Evolutionary conservation across 2,113 vertebrate species (phyloP).

Genomic region (Archocentrus centrarchus): DNA sequence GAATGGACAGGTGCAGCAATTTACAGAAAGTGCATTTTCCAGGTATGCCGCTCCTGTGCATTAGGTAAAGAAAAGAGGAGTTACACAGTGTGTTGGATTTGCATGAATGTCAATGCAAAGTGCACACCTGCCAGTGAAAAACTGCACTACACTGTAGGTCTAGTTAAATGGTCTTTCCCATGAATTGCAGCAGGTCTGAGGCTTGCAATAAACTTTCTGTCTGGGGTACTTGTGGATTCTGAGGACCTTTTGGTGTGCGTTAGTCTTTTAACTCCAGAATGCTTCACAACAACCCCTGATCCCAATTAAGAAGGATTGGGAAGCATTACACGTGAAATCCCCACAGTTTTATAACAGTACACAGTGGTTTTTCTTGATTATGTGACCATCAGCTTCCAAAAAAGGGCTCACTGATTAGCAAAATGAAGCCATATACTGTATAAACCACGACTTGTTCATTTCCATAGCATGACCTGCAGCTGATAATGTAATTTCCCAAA

Average conservation of each 20-base stretch:
- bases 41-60: slow-evolving; percentile 33
- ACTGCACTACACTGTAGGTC: neutral
- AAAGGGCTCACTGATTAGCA: neutral
- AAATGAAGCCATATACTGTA: neutral
- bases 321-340: slow-evolving; percentile 55
- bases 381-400: neutral
- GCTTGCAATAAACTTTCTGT: slow-evolving; percentile 24
- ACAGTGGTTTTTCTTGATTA: neutral
- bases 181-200: neutral
- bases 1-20: neutral
- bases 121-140: neutral
- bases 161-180: neutral
- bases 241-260: neutral
- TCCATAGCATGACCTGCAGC: neutral
- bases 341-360: slow-evolving; percentile 53
- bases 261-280: slow-evolving; percentile 41
- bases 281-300: slow-evolving; percentile 56
- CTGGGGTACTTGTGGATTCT: slow-evolving; percentile 16
- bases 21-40: slow-evolving; percentile 44
- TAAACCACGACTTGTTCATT: neutral
- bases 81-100: slow-evolving; percentile 30
- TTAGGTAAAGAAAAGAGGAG: slow-evolving; percentile 20
- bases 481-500: neutral
- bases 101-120: slow-evolving; percentile 42
- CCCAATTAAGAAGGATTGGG: slow-evolving; percentile 72